Evolutionary conservation across 2,797 vertebrate genomes (phyloP).

Genomic region (Echiichthys vipera): DNA sequence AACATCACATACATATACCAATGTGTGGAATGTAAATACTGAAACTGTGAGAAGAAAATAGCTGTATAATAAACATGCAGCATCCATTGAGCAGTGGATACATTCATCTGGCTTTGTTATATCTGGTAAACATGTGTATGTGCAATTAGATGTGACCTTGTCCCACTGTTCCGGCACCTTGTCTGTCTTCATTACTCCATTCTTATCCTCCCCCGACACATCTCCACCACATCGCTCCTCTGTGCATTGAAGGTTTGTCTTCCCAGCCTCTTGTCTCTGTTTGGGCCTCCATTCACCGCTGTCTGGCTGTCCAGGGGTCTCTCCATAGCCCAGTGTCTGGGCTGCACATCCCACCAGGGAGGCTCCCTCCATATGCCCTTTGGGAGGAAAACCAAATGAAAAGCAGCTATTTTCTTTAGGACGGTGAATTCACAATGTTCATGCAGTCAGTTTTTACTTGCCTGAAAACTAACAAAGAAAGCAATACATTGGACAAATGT

Average conservation of each 20-base stretch:
- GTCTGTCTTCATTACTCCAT: conserved; percentile 23
- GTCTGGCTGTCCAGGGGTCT: conserved; percentile 30
- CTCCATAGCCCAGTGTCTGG: conserved; percentile 25
- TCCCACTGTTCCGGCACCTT: conserved; percentile 5
- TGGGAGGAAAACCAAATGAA: conserved; percentile 44
- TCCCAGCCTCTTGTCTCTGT: conserved; percentile 23
- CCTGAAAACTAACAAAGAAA: conserved; percentile 17
- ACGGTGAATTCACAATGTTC: background rate
- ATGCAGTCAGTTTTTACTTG: background rate
- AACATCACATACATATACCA: too few species aligned
- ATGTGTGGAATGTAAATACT: background rate
- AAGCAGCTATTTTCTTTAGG: conserved; percentile 32
- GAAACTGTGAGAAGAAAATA: background rate
- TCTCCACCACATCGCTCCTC: conserved; percentile 4
- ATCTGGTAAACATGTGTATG: background rate
- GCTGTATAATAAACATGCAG: background rate
- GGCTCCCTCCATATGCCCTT: conserved; percentile 53
- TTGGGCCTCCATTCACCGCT: conserved; percentile 17
- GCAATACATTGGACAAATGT: conserved; percentile 15
- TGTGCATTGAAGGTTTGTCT: conserved; percentile 3
- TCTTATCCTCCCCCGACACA: conserved; percentile 8
- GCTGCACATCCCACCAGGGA: conserved; percentile 16
- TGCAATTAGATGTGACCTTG: conserved; percentile 22
- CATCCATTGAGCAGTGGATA: background rate
- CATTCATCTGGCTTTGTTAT: background rate